phyloP scores from a whole-genome alignment of 2,113 vertebrate genomes.

The Helogale parvula region DNA sequence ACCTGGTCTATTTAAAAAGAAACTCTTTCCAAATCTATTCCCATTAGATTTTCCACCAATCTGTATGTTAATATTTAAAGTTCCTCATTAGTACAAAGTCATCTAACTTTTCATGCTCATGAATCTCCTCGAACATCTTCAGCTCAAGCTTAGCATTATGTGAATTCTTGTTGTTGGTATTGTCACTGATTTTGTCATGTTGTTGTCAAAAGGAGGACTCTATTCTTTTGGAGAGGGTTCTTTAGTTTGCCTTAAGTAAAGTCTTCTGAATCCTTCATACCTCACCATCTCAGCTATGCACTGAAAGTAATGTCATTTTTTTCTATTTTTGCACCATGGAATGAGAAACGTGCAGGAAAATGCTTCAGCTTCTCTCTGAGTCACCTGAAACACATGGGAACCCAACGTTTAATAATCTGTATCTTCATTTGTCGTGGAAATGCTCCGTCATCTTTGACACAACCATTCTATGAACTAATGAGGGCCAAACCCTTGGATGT shows the following conservation, averaged over 20 bases:
- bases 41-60: neutral
- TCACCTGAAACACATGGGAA: neutral
- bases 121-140: neutral
- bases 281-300: neutral
- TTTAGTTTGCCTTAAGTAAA: neutral
- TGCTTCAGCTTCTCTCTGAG: neutral
- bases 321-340: neutral
- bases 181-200: neutral
- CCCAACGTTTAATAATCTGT: neutral
- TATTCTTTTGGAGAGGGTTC: neutral
- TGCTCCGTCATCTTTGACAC: neutral
- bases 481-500: neutral
- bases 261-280: neutral
- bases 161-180: neutral
- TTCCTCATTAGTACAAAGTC: neutral
- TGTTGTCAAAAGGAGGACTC: neutral
- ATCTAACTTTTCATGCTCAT: neutral
- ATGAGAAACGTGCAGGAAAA: neutral
- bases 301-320: neutral
- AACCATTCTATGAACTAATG: neutral
- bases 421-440: neutral
- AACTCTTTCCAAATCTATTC: neutral
- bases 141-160: neutral
- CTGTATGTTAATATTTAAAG: constrained; percentile 62
- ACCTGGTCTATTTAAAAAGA: neutral